These are phyloP conservation scores for Caenorhabditis zanzibari DNA, from an alignment of 2,888 invertebrate species.

Conservation along the genomic window DNA sequence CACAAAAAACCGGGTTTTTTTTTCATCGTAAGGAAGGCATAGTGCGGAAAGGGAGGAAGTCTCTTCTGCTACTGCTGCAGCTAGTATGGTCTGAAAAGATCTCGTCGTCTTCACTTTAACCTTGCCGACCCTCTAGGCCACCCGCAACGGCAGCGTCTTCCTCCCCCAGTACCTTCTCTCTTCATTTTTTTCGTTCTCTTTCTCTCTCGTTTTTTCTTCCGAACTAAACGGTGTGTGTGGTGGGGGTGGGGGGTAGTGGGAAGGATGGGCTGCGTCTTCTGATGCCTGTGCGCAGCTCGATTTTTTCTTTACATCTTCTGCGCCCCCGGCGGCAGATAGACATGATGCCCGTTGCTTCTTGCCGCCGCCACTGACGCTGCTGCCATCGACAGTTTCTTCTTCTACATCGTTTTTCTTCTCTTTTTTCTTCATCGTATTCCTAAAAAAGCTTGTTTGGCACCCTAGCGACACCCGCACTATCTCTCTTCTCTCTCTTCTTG, in stretches of 20 bases:
- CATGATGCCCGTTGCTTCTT: constrained; percentile 58
- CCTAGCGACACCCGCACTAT: constrained; percentile 52
- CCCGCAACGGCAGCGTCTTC: constrained; percentile 49
- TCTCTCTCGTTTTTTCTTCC: constrained; percentile 42
- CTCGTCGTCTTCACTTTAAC: constrained; percentile 62
- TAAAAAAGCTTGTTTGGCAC: constrained; percentile 69
- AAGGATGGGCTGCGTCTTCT: constrained; percentile 36
- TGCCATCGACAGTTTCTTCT: constrained; percentile 68
- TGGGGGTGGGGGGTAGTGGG: constrained; percentile 11
- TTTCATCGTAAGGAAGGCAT: constrained; percentile 50
- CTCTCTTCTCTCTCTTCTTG: constrained; percentile 56
- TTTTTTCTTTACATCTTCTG: constrained; percentile 58
- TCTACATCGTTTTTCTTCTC: constrained; percentile 53
- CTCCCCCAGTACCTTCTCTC: constrained; percentile 31
- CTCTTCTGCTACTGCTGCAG: constrained; percentile 42
- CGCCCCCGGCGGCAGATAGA: constrained; percentile 60
- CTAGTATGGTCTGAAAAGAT: constrained; percentile 66
- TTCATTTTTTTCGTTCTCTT: constrained; percentile 44
- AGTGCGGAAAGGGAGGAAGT: constrained; percentile 63
- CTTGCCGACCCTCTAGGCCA: constrained; percentile 60
- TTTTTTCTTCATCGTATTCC: constrained; percentile 59
- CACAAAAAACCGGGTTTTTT: constrained; percentile 64
- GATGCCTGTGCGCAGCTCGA: constrained; percentile 64
- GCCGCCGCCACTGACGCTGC: constrained; percentile 57
- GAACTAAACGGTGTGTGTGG: constrained; percentile 61